Conservation (phyloP, 2,888 invertebrate genomes). For the Keiferia lycopersicella region DNA sequence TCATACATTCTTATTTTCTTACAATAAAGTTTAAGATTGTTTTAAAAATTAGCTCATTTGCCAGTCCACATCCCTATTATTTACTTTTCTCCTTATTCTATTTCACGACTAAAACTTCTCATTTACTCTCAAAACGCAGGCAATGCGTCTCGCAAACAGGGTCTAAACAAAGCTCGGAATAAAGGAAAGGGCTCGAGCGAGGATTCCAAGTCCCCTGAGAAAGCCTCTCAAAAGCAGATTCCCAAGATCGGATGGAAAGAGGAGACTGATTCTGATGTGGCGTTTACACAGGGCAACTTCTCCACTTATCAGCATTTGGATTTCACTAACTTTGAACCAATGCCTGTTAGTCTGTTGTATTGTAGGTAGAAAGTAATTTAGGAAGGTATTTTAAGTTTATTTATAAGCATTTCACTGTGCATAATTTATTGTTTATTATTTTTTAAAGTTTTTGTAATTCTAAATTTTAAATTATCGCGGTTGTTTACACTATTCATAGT, state of each 20-base stretch:
- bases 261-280: slow-evolving; percentile 40
- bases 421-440: background rate
- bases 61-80: background rate
- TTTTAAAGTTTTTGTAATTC: background rate
- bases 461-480: no score
- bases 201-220: slow-evolving; percentile 54
- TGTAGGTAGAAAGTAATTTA: slow-evolving; percentile 34
- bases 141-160: slow-evolving; percentile 70
- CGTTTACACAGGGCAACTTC: slow-evolving; percentile 45
- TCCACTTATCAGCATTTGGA: slow-evolving; percentile 65
- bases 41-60: no score
- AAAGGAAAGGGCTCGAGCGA: slow-evolving; percentile 50
- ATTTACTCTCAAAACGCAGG: slow-evolving; percentile 49
- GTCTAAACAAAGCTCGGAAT: slow-evolving; percentile 55
- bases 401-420: slow-evolving; percentile 51
- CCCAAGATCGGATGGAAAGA: slow-evolving; percentile 58
- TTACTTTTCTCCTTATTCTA: background rate
- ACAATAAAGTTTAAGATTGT: no score
- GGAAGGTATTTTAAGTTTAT: slow-evolving; percentile 31
- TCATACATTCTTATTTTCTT: no score
- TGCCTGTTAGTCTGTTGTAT: slow-evolving; percentile 63
- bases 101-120: no score
- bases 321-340: slow-evolving; percentile 65
- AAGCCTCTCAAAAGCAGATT: slow-evolving; percentile 39
- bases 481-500: no score